A percentile compares a stretch with the other conserved stretches of the same genome.
Evolutionary conservation across 2,113 vertebrate species (phyloP).

Genomic region (Eubucco bourcierii): DNA sequence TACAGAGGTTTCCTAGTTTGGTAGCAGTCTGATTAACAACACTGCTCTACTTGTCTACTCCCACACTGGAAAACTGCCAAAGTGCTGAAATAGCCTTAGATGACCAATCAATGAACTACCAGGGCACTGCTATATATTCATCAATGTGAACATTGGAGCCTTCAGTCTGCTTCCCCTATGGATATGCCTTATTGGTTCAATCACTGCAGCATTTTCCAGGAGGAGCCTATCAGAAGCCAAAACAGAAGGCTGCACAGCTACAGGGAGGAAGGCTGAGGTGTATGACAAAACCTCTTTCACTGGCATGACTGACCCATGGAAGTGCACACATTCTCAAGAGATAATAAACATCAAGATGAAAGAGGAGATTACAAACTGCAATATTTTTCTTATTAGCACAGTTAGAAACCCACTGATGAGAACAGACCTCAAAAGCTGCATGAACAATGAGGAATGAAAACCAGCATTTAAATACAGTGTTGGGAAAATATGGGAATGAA

Average conservation of each 20-base stretch:
- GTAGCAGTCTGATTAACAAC: background rate
- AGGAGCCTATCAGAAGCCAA: background rate
- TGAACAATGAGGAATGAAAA: slow-evolving; percentile 36
- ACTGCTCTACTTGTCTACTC: background rate
- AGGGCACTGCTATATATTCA: background rate
- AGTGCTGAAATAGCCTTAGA: background rate
- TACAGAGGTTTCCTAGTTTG: background rate
- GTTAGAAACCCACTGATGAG: slow-evolving; percentile 15
- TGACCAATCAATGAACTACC: background rate
- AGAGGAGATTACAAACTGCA: slow-evolving; percentile 15
- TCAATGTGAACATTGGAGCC: background rate
- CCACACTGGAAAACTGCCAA: background rate
- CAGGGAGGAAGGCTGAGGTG: background rate
- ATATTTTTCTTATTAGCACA: slow-evolving; percentile 39
- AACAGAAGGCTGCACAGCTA: background rate
- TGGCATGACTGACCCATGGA: background rate
- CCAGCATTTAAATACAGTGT: background rate
- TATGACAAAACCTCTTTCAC: background rate
- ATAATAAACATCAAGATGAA: slow-evolving; percentile 45
- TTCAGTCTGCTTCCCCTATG: background rate
- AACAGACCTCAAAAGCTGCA: slow-evolving; percentile 27
- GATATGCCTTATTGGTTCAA: background rate
- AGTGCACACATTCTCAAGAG: background rate
- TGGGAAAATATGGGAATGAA: slow-evolving; percentile 23
- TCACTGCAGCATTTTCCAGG: background rate